Percentiles rank a stretch among this genome's conserved stretches.
phyloP scores from a whole-genome alignment of 1,140 invertebrate species.

The Orius insidiosus region DNA sequence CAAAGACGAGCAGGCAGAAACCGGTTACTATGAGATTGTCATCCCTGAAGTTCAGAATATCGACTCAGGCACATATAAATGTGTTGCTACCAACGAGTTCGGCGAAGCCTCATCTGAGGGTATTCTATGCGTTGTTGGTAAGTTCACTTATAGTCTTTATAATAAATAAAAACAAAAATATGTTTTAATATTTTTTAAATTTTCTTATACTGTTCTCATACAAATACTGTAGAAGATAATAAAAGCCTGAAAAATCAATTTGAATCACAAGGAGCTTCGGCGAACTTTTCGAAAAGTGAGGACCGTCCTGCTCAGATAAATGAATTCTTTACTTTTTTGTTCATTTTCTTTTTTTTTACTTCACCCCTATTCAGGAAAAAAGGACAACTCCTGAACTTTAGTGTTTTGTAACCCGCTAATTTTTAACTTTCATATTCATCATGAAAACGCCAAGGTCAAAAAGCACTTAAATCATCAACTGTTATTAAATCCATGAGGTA shows the following conservation, averaged over 20 bases:
- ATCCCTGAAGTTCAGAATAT: slow-evolving; percentile 59
- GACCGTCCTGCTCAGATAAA: too few species aligned
- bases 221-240: neutral
- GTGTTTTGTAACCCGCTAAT: too few species aligned
- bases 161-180: neutral
- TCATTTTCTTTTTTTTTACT: too few species aligned
- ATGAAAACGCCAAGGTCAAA: too few species aligned
- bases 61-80: slow-evolving; percentile 80
- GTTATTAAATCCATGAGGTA: too few species aligned
- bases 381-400: too few species aligned
- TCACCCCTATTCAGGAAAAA: too few species aligned
- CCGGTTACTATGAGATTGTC: slow-evolving; percentile 75
- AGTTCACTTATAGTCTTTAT: slow-evolving; percentile 16
- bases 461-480: too few species aligned
- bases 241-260: neutral
- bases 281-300: too few species aligned
- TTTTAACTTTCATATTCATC: too few species aligned
- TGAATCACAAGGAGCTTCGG: too few species aligned
- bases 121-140: slow-evolving; percentile 58
- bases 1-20: slow-evolving; percentile 50
- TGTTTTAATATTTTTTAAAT: slow-evolving; percentile 1
- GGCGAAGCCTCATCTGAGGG: slow-evolving; percentile 63
- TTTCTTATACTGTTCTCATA: slow-evolving; percentile 16
- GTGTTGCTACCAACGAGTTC: slow-evolving; percentile 66
- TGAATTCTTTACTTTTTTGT: too few species aligned